Evolutionary conservation across 1,140 invertebrate species (phyloP).

Genomic region (Caenorhabditis latens): DNA sequence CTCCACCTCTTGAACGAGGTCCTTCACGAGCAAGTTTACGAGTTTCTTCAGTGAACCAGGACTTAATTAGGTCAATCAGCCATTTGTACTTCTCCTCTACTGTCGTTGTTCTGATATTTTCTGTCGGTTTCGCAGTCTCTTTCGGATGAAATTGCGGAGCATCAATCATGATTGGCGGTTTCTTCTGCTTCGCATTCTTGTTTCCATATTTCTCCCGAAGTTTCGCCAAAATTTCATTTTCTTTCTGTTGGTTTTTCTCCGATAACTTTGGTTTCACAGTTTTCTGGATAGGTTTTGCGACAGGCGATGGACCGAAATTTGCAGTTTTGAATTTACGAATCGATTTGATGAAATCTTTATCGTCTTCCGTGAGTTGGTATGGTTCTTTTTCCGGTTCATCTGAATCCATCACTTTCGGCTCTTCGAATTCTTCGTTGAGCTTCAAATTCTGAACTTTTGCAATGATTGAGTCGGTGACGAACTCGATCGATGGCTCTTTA

Average conservation of each 20-base stretch:
- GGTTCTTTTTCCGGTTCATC: background rate
- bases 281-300: background rate
- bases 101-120: too few relatives aligned
- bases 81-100: background rate
- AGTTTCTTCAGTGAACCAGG: conserved; percentile 24
- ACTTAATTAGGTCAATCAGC: background rate
- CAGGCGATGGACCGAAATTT: background rate
- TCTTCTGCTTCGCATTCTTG: conserved; percentile 20
- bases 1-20: background rate
- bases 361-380: background rate
- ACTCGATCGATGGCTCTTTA: background rate
- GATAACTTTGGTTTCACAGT: background rate
- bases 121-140: background rate
- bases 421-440: background rate
- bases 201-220: conserved; percentile 31
- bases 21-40: conserved; percentile 5
- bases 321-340: background rate
- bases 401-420: background rate
- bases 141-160: conserved; percentile 14
- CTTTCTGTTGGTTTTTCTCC: conserved; percentile 22
- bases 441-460: conserved; percentile 27
- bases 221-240: background rate
- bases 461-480: conserved; percentile 16
- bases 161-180: conserved; percentile 15
- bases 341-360: conserved; percentile 32